Base-by-base conservation (phyloP, 2,113 vertebrate genomes). In the Dolichallabes microphthalmus region DNA sequence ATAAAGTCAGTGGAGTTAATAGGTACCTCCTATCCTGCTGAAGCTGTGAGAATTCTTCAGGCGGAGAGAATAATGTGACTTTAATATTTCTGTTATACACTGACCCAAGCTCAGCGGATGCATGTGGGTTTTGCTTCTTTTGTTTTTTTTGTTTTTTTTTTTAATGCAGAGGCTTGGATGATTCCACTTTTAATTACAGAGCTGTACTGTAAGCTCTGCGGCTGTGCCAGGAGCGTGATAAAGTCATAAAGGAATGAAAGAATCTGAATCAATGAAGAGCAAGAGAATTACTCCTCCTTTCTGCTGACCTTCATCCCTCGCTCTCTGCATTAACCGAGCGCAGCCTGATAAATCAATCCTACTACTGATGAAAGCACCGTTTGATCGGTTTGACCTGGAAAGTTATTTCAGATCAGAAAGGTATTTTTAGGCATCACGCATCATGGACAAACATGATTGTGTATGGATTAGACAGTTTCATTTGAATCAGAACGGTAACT, bases 231-330 rank as follows among this genome's bases (percentile, higher is more conserved):
- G 57, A 85, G 53, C 73, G 55, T 75, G 53, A 83, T 60, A 85
- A 85, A 86, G 55, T 75, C 50, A 83, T 60, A 85, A 85, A 86
- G 88, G 87, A 80, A 83, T 82, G 69, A 84, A 71, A 88, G 91
- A 53, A 84, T 86, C 85, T 88, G 73, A 89, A 92, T 90, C 89
- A 89, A 92, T 94, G 87, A 66, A 79, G 81, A 87, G 81, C 45
- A 7, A 86, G 84, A 91, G 90, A 91, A 89, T 86, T 69, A 83
- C 79, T 87, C 78, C 82, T 91, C 90, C 90, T 92, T 85, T 91
- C 87, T 85, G 85, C 88, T 92, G 94, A 93, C 93, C 92, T 93
- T 91, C 86, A 93, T 90, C 92, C 90, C 89, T 92, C 83, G 88
- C 84, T 90, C 66, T 27, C 50, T 4, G 86, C 91, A 90, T 93